phyloP scores from a whole-genome alignment of 2,113 vertebrate species.

The Ailuropoda melanoleuca region DNA sequence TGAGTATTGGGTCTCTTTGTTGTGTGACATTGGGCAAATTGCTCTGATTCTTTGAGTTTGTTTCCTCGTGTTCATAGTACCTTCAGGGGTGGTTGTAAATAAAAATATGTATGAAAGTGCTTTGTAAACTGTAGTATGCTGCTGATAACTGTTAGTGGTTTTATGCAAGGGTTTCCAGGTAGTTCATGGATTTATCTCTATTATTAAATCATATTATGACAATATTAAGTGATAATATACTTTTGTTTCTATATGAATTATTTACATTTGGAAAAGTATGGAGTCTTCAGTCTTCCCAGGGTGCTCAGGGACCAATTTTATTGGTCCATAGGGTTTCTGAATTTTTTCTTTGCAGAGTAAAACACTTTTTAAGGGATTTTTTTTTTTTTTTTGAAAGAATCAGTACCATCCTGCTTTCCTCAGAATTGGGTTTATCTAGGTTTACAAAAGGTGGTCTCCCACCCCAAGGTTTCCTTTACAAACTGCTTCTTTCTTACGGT shows the following conservation, averaged over 20 bases:
- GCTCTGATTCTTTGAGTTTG: background rate
- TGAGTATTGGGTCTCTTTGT: background rate
- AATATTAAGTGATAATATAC: background rate
- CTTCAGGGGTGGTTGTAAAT: background rate
- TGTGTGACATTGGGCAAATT: background rate
- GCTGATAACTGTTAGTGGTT: background rate
- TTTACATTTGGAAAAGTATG: background rate
- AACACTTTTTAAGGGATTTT: background rate
- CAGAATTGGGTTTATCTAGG: background rate
- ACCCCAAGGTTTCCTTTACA: background rate
- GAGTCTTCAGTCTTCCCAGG: background rate
- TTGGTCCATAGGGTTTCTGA: background rate
- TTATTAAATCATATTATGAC: background rate
- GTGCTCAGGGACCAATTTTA: background rate
- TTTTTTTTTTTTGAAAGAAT: background rate
- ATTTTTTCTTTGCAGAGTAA: constrained; percentile 20
- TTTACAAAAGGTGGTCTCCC: background rate
- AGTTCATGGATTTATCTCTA: background rate
- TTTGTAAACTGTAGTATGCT: background rate
- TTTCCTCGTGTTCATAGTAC: background rate
- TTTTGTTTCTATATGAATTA: background rate
- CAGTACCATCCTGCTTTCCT: background rate
- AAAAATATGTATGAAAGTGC: background rate
- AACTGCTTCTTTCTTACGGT: background rate
- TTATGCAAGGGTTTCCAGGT: background rate